A percentile compares a stretch with the other conserved stretches of the same genome.
Conservation (phyloP, 2,797 vertebrate genomes). For the Gephyroberyx darwinii region DNA sequence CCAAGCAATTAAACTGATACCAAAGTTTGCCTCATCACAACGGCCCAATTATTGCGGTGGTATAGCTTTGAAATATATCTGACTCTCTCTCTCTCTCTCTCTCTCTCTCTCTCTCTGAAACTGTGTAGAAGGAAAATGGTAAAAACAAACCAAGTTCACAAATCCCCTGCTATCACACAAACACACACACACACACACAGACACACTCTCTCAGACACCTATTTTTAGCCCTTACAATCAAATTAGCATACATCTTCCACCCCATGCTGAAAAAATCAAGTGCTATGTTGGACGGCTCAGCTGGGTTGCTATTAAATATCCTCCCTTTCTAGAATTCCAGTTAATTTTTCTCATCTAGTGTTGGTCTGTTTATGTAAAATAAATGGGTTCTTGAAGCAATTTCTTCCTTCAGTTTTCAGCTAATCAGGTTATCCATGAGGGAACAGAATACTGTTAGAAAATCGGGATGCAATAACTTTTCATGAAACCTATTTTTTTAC, state of each 20-base stretch:
- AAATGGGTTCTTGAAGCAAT: neutral
- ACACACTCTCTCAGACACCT: neutral
- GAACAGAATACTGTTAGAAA: slow-evolving; percentile 22
- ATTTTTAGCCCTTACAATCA: slow-evolving; percentile 21
- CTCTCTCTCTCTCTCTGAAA: neutral
- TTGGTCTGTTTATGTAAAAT: neutral
- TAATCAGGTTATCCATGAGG: slow-evolving; percentile 8
- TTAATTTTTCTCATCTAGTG: neutral
- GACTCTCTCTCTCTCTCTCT: neutral
- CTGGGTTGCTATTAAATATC: neutral
- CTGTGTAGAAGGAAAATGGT: neutral
- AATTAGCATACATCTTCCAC: slow-evolving; percentile 25
- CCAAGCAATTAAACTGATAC: slow-evolving; percentile 20
- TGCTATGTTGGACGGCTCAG: neutral
- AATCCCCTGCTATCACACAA: slow-evolving; percentile 13
- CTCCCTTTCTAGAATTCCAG: neutral
- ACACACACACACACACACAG: neutral
- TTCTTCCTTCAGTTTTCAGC: neutral
- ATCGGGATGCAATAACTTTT: neutral
- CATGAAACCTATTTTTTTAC: neutral
- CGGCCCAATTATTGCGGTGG: slow-evolving; percentile 1
- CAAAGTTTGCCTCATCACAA: slow-evolving; percentile 4
- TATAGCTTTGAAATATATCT: slow-evolving; percentile 7
- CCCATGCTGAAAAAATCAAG: slow-evolving; percentile 6
- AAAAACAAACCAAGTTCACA: slow-evolving; percentile 6